These are phyloP conservation scores for Illadopsis cleaveri DNA, from an alignment of 2,113 vertebrate species.

Conservation along the genomic window DNA sequence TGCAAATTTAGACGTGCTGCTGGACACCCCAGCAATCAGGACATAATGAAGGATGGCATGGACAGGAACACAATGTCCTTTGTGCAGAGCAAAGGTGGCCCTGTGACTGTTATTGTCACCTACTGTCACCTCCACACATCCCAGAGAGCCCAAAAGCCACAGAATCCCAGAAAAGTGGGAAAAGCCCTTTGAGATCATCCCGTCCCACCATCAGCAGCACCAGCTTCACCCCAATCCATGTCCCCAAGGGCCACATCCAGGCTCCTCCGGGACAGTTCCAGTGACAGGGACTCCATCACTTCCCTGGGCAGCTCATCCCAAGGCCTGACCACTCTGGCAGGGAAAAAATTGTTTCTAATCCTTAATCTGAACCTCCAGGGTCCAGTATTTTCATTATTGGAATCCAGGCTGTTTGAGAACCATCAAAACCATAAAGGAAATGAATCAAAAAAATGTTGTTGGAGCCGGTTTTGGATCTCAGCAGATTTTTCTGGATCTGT, in stretches of 20 bases:
- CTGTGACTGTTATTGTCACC: not conserved
- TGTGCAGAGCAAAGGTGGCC: not conserved
- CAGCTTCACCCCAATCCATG: not conserved
- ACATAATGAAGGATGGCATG: not conserved
- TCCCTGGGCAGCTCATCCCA: not conserved
- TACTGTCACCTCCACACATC: fast-evolving
- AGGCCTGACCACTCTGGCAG: fast-evolving
- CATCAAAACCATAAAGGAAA: not conserved
- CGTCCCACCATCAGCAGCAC: no score
- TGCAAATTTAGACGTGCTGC: not conserved
- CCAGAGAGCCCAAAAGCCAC: not conserved
- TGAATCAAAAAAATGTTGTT: not conserved
- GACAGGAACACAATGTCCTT: not conserved
- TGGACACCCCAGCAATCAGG: not conserved
- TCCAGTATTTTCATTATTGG: not conserved
- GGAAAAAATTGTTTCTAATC: not conserved
- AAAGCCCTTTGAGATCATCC: not conserved
- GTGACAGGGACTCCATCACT: not conserved
- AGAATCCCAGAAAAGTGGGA: not conserved
- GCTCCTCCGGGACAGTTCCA: not conserved
- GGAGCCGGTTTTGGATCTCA: not conserved
- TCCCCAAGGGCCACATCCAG: not conserved
- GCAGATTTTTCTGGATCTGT: not conserved
- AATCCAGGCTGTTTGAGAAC: not conserved
- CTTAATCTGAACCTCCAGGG: not conserved